Percentiles rank a stretch among this genome's conserved stretches.
These are phyloP conservation scores for Canis aureus DNA, from an alignment of 2,113 vertebrate genomes.

Conservation along the genomic window DNA sequence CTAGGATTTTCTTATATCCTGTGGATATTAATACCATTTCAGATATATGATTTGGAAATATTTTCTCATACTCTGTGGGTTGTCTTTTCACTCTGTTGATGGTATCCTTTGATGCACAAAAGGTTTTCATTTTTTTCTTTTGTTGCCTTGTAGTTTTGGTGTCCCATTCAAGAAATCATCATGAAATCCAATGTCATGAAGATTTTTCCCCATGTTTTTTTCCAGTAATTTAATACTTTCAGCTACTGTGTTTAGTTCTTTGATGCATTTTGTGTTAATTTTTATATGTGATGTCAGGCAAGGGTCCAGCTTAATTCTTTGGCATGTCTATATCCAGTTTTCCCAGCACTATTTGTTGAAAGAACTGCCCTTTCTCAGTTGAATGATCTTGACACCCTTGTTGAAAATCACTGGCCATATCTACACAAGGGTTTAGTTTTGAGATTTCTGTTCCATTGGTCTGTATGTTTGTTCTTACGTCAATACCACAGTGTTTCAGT, in stretches of 20 bases:
- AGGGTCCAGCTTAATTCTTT: background rate
- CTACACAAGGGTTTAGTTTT: background rate
- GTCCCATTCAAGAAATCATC: background rate
- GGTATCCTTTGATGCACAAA: background rate
- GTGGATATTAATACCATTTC: background rate
- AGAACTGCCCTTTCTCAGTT: background rate
- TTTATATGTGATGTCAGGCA: background rate
- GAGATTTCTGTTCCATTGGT: background rate
- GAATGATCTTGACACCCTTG: background rate
- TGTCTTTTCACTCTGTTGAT: background rate
- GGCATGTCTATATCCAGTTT: background rate
- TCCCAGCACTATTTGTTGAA: background rate
- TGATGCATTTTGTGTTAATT: constrained; percentile 9
- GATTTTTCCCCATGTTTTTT: background rate
- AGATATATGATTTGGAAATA: background rate
- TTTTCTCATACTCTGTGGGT: background rate
- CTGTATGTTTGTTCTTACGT: background rate
- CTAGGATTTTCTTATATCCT: background rate
- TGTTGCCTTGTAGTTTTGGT: background rate
- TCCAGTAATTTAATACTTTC: background rate
- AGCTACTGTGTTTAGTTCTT: background rate
- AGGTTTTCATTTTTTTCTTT: background rate
- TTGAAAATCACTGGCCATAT: background rate
- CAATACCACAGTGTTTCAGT: background rate
- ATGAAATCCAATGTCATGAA: background rate